A percentile compares a stretch with the other conserved stretches of the same genome.
Conservation (phyloP, 1,140 invertebrate species). For the Euwallacea similis region DNA sequence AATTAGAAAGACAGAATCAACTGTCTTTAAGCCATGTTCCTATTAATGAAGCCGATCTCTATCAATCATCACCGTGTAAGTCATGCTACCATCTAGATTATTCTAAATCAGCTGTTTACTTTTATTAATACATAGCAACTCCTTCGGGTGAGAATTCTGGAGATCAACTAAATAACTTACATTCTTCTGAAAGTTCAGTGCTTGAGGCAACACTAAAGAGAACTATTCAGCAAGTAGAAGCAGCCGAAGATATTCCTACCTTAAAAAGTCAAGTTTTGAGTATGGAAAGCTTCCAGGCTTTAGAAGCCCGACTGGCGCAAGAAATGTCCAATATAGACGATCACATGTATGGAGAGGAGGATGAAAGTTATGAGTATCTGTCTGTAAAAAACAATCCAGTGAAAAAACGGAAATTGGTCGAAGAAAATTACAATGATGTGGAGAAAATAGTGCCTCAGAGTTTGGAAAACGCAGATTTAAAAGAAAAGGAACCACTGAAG, state of each 20-base stretch:
- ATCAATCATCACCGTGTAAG: too few species aligned
- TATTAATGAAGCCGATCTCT: too few species aligned
- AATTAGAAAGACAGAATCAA: slow-evolving; percentile 59
- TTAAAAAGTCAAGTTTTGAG: slow-evolving; percentile 45
- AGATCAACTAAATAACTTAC: too few species aligned
- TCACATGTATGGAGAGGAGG: slow-evolving; percentile 40
- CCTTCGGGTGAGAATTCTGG: too few species aligned
- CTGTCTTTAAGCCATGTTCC: slow-evolving; percentile 41
- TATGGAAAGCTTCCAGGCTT: slow-evolving; percentile 48
- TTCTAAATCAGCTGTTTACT: too few species aligned
- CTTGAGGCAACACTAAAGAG: too few species aligned
- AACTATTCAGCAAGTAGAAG: neutral
- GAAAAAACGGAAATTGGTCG: slow-evolving; percentile 23
- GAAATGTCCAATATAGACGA: slow-evolving; percentile 44
- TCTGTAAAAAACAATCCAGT: slow-evolving; percentile 11
- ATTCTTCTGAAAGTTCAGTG: too few species aligned
- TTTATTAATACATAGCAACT: too few species aligned
- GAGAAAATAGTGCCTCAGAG: too few species aligned
- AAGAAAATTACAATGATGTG: slow-evolving; percentile 7
- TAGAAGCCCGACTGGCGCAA: slow-evolving; percentile 49
- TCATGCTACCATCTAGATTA: too few species aligned
- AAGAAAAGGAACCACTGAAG: too few species aligned
- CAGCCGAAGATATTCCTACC: slow-evolving; percentile 15
- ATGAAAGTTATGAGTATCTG: slow-evolving; percentile 28
- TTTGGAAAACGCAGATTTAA: too few species aligned